Percentiles rank a stretch among this genome's conserved stretches.
These are phyloP conservation scores for Electrona antarctica DNA, from an alignment of 2,113 vertebrate genomes.

Conservation along the genomic window DNA sequence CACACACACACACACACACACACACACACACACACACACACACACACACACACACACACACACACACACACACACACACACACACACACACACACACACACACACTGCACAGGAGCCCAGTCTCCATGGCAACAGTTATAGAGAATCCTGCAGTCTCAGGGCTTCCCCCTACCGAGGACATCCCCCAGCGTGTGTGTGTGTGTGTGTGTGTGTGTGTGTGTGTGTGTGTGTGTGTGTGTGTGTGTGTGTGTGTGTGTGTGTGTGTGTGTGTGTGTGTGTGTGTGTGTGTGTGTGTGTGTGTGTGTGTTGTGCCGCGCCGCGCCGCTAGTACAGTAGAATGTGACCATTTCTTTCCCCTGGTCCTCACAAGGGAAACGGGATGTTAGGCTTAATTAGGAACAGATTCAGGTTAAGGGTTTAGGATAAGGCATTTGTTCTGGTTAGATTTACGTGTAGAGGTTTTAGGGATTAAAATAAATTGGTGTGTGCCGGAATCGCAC, in stretches of 20 bases:
- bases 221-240: conserved; percentile 28
- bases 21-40: neutral
- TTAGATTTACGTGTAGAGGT: too few relatives aligned
- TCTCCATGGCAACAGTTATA: conserved; percentile 81
- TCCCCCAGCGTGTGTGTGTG: conserved; percentile 63
- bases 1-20: conserved; percentile 1
- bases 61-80: conserved; percentile 5
- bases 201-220: conserved; percentile 20
- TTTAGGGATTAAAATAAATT: too few relatives aligned
- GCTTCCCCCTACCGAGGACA: conserved; percentile 79
- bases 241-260: neutral
- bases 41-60: neutral
- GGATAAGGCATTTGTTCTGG: neutral
- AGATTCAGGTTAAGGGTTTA: neutral
- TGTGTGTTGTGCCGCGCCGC: neutral
- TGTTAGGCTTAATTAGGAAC: too few relatives aligned
- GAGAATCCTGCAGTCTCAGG: conserved; percentile 79
- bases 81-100: neutral
- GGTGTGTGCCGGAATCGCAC: too few relatives aligned
- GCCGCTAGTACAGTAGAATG: neutral
- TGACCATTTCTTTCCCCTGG: too few relatives aligned
- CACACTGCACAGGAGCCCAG: conserved; percentile 66
- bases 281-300: neutral
- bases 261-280: conserved; percentile 1
- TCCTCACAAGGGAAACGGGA: too few relatives aligned